Base-by-base conservation (phyloP, 2,113 vertebrate species). In the Macroglossus sobrinus region DNA sequence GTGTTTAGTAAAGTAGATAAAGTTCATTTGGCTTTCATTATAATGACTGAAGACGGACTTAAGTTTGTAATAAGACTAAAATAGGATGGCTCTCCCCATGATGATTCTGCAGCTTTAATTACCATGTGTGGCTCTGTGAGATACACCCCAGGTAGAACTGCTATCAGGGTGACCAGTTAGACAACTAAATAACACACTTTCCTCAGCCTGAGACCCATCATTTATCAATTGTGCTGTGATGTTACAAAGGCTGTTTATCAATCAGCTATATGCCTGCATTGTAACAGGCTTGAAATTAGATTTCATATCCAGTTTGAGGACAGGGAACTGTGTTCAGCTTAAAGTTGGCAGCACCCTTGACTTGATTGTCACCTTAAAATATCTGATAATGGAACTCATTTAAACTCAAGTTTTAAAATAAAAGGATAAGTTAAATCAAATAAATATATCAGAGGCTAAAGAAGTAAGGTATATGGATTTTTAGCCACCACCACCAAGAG, bases 371-470 rank as follows among this genome's bases (percentile, higher is more conserved):
- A 95, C 94, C 89, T 96, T 91, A 95, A 96, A 92, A 96, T 95
- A 92, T 84, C 94, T 96, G 92, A 81, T 90, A 95, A 88, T 96
- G 91, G 84, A 95, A 94, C 11, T 80, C 96, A 91, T 92, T 94
- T 74, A 84, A 96, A 93, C 84, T 93, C 91, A 80, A 96, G 94
- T 90, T 97, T 94, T 88, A 84, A 98, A 96, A 96, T 78, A 92
- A 98, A 97, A 90, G 79, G n/a, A 66, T 92, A 76, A 76, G 30
- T 88, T 96, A 81, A 88, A 94, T 21, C 63, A 87, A 94, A 92
- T 81, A 18, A 66, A 84, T 92, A 26, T 14, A 94, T 55, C 84
- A 64, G 87, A 80, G 33, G 71, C 87, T 96, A 88, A 80, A 78
- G 68, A 85, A 95, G 38, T 28, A 38, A 90, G 75, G 59, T 90